phyloP scores from a whole-genome alignment of 2,113 vertebrate species.

The Hippocampus comes region DNA sequence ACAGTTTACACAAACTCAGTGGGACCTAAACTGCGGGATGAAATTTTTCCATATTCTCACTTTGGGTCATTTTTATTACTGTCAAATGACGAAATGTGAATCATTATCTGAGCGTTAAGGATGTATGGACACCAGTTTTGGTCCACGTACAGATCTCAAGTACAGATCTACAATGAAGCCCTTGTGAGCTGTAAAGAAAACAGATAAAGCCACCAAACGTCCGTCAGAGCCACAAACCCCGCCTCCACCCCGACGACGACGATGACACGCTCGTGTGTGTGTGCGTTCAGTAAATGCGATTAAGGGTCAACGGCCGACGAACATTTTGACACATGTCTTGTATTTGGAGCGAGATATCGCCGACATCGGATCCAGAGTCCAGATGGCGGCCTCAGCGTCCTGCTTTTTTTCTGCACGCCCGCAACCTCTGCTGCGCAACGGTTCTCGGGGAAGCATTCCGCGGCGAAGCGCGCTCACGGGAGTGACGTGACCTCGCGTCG shows the following conservation, averaged over 20 bases:
- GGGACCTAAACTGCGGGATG: background rate
- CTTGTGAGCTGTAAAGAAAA: constrained; percentile 8
- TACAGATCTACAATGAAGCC: background rate
- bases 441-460: constrained; percentile 28
- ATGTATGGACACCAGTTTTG: background rate
- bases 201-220: constrained; percentile 36
- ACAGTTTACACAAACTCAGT: too few species aligned
- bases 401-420: background rate
- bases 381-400: background rate
- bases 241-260: constrained; percentile 36
- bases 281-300: constrained; percentile 69
- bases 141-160: background rate
- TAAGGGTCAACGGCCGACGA: constrained; percentile 56
- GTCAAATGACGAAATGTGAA: background rate
- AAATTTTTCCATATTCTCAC: background rate
- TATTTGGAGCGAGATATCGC: constrained; percentile 55
- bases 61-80: background rate
- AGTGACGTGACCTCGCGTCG: constrained; percentile 55
- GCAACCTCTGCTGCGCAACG: background rate
- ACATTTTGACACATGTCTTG: constrained; percentile 70
- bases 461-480: constrained; percentile 45
- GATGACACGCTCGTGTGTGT: constrained; percentile 10
- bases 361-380: constrained; percentile 41
- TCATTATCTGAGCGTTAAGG: too few species aligned
- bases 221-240: constrained; percentile 8